Evolutionary conservation across 2,888 invertebrate genomes (phyloP).

Genomic region (Meteorus cinctellus): DNA sequence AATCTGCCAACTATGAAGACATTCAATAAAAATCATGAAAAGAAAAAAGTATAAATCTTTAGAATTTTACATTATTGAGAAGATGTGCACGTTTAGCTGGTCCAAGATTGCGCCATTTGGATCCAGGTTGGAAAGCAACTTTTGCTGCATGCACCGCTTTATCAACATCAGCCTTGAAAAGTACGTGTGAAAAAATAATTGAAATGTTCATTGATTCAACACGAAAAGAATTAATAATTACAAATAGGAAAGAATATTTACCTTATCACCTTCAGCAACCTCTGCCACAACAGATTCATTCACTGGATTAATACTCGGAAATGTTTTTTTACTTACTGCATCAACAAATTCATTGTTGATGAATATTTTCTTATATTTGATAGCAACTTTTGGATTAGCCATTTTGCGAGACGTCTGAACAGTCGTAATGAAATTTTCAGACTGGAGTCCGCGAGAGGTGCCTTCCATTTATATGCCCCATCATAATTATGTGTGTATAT

Average conservation of each 20-base stretch:
- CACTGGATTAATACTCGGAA: slow-evolving; percentile 77
- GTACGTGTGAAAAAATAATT: slow-evolving; percentile 22
- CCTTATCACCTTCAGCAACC: slow-evolving; percentile 76
- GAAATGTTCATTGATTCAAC: background rate
- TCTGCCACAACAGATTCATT: slow-evolving; percentile 75
- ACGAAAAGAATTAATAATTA: background rate
- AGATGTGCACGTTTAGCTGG: slow-evolving; percentile 75
- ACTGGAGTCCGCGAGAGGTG: background rate
- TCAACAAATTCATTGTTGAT: slow-evolving; percentile 71
- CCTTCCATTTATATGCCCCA: background rate
- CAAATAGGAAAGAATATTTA: slow-evolving; percentile 50
- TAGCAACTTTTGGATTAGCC: slow-evolving; percentile 24
- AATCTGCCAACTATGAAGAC: slow-evolving; percentile 73
- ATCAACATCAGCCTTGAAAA: slow-evolving; percentile 73
- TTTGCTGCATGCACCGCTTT: slow-evolving; percentile 74
- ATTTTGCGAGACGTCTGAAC: background rate
- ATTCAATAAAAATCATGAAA: background rate
- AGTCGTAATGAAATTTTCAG: background rate
- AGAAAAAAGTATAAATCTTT: background rate
- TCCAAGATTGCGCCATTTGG: slow-evolving; percentile 75
- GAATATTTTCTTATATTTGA: slow-evolving; percentile 55
- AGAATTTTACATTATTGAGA: slow-evolving; percentile 51
- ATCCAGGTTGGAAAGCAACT: slow-evolving; percentile 76
- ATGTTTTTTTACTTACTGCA: slow-evolving; percentile 77
- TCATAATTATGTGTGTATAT: background rate